A percentile compares a stretch with the other conserved stretches of the same genome.
These are phyloP conservation scores for Pseudococcus viburni DNA, from an alignment of 2,888 invertebrate genomes.

Conservation along the genomic window DNA sequence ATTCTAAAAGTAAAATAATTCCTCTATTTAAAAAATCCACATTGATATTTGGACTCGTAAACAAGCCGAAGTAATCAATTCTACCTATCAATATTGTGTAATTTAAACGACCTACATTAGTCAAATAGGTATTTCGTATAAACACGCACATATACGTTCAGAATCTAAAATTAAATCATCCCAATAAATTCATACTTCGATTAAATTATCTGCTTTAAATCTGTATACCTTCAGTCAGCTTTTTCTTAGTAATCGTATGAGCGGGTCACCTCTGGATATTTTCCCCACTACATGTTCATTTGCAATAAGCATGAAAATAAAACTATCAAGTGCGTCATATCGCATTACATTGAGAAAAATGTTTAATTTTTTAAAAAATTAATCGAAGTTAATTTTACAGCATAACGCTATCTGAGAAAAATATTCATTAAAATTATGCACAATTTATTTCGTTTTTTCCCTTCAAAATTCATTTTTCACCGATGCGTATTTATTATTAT, in stretches of 20 bases:
- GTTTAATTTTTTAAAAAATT: not conserved
- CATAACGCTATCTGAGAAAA: not conserved
- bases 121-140: not conserved
- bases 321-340: constrained; percentile 7
- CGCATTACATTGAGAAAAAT: not conserved
- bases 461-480: constrained; percentile 9
- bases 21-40: not conserved
- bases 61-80: not conserved
- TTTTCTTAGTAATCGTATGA: not conserved
- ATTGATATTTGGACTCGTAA: constrained; percentile 29
- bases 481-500: not conserved
- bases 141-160: not conserved
- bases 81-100: not conserved
- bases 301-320: constrained; percentile 16
- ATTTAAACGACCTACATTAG: constrained; percentile 19
- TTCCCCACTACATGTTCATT: not conserved
- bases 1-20: not conserved
- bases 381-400: not conserved
- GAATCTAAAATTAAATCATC: constrained; percentile 32
- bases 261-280: constrained; percentile 31
- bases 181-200: not conserved
- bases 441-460: not conserved
- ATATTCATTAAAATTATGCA: constrained; percentile 5
- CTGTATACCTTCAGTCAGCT: not conserved
- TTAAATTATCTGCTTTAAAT: constrained; percentile 5